These are phyloP conservation scores for Triplophysa siluroides DNA, from an alignment of 2,113 vertebrate genomes.

Conservation along the genomic window DNA sequence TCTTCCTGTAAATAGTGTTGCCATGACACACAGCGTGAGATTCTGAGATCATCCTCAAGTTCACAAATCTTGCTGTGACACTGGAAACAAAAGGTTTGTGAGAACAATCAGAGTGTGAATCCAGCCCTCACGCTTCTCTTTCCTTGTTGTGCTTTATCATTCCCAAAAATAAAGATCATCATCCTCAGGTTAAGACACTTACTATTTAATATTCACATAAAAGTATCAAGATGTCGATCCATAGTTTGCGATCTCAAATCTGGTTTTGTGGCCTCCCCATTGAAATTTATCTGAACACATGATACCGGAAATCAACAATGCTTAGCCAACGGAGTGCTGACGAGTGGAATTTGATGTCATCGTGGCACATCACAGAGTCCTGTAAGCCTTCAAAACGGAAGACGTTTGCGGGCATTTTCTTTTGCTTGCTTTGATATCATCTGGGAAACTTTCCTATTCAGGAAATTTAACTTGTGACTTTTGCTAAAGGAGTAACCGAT, in stretches of 20 bases:
- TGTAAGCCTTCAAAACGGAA: slow-evolving; percentile 35
- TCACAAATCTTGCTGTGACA: slow-evolving; percentile 20
- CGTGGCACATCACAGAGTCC: slow-evolving; percentile 22
- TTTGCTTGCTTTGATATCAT: slow-evolving; percentile 39
- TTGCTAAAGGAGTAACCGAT: slow-evolving; percentile 48
- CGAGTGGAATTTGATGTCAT: slow-evolving; percentile 52
- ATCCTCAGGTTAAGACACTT: neutral
- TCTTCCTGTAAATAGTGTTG: slow-evolving; percentile 45
- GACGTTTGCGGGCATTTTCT: slow-evolving; percentile 22
- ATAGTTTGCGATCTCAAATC: neutral
- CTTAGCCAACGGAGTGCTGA: slow-evolving; percentile 16
- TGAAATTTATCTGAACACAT: slow-evolving; percentile 6
- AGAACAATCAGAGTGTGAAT: neutral
- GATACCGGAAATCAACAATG: neutral
- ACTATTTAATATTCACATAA: no score
- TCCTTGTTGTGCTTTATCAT: neutral
- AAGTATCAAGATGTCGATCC: neutral
- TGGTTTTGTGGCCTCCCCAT: neutral
- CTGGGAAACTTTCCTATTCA: slow-evolving; percentile 45
- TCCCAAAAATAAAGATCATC: neutral
- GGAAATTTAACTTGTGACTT: slow-evolving; percentile 47
- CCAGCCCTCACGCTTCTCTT: no score
- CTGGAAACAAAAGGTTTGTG: neutral
- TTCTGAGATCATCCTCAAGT: slow-evolving; percentile 39
- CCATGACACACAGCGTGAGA: slow-evolving; percentile 38